Percentiles rank a stretch among this genome's conserved stretches.
phyloP scores from a whole-genome alignment of 92 coral and sea anemone species.

The Epizoanthus scotinus region DNA sequence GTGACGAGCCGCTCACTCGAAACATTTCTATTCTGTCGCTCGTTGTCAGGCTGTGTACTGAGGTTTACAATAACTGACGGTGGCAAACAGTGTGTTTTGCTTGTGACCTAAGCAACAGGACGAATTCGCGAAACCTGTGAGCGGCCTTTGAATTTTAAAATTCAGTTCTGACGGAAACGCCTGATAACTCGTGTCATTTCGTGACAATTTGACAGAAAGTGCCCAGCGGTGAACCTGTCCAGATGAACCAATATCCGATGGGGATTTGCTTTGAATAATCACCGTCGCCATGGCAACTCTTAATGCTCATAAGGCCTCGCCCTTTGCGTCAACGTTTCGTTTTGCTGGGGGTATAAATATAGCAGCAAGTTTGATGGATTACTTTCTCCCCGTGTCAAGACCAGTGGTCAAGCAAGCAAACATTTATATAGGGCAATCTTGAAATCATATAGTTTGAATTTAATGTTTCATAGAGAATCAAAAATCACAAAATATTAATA shows the following conservation, averaged over 20 bases:
- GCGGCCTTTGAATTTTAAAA: conserved; percentile 24
- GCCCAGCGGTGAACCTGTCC: background rate
- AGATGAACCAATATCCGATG: conserved; percentile 11
- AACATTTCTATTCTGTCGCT: conserved; percentile 23
- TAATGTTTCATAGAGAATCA: too few relatives aligned
- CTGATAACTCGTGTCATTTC: conserved; percentile 3
- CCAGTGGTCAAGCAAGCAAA: too few relatives aligned
- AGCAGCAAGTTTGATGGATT: too few relatives aligned
- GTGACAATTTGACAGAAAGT: conserved; percentile 14
- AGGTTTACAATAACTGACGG: conserved; percentile 19
- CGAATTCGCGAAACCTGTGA: conserved; percentile 30
- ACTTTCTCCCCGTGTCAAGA: too few relatives aligned
- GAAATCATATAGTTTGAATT: too few relatives aligned
- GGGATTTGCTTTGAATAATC: conserved; percentile 11
- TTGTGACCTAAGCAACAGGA: conserved; percentile 45
- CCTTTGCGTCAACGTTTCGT: background rate
- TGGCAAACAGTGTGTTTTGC: conserved; percentile 34
- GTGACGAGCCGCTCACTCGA: conserved; percentile 11
- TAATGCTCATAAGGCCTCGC: conserved; percentile 3
- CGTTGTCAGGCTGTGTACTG: background rate
- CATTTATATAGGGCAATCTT: too few relatives aligned
- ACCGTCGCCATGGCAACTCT: conserved; percentile 9
- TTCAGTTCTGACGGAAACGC: conserved; percentile 27
- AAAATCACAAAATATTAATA: too few relatives aligned
- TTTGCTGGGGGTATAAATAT: background rate